These are phyloP conservation scores for Zoanthus sansibaricus DNA, from an alignment of 92 coral and sea anemone species.

Conservation along the genomic window DNA sequence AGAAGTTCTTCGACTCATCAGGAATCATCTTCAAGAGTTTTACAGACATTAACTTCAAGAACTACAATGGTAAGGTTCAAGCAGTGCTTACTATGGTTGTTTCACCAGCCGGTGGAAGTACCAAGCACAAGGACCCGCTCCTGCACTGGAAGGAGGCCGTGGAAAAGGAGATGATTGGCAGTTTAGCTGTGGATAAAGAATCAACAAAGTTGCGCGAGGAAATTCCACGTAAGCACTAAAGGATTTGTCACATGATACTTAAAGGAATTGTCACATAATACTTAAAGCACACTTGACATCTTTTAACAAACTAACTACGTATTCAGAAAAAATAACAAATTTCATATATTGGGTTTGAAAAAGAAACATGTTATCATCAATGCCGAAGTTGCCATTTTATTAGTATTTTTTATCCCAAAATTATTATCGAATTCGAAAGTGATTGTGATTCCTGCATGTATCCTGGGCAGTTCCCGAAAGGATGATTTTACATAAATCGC, in stretches of 20 bases:
- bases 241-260: background rate
- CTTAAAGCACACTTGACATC: no score
- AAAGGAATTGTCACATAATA: background rate
- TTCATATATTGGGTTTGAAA: no score
- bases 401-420: no score
- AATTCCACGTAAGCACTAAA: conserved; percentile 1
- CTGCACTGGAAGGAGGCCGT: background rate
- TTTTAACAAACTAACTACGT: no score
- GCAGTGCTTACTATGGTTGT: background rate
- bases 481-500: no score
- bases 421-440: no score
- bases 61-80: background rate
- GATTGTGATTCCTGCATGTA: no score
- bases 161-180: background rate
- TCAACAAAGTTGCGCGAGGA: background rate
- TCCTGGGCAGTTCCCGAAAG: no score
- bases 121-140: background rate
- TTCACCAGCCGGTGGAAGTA: background rate
- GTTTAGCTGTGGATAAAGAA: background rate
- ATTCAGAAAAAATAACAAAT: no score
- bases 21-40: background rate
- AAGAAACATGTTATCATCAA: no score
- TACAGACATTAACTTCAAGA: background rate
- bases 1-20: background rate
- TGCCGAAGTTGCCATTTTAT: no score